Percentiles rank a stretch among this genome's conserved stretches.
phyloP scores from a whole-genome alignment of 2,113 vertebrate species.

The Tachysurus vachellii region DNA sequence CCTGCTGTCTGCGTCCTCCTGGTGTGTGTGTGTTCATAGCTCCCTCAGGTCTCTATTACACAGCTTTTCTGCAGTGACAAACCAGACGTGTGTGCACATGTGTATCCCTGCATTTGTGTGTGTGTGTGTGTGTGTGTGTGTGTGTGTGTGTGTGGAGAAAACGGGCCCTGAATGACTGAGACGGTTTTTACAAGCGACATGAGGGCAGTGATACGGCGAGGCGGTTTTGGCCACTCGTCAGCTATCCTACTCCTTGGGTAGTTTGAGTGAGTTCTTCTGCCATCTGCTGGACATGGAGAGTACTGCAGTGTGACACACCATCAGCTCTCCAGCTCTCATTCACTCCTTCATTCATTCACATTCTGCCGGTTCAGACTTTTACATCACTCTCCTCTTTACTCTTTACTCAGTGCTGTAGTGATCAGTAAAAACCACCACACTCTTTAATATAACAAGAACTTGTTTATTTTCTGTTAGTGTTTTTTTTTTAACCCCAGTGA shows the following conservation, averaged over 20 bases:
- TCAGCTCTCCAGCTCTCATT: neutral
- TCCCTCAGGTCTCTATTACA: neutral
- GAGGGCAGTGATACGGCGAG: conserved; percentile 21
- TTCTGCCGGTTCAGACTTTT: neutral
- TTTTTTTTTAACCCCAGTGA: neutral
- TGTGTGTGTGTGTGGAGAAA: conserved; percentile 11
- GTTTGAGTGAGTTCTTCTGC: neutral
- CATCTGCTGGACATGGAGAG: conserved; percentile 49
- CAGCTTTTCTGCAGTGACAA: neutral
- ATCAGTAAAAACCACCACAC: no score
- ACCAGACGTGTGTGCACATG: neutral
- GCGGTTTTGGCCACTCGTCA: conserved; percentile 54
- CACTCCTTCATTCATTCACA: neutral
- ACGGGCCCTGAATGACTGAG: conserved; percentile 55
- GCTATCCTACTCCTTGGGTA: conserved; percentile 44
- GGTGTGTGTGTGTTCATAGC: neutral
- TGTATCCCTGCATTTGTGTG: neutral
- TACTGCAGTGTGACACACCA: conserved; percentile 32
- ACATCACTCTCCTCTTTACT: neutral
- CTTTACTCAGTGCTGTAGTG: no score
- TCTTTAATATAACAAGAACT: neutral
- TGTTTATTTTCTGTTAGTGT: neutral
- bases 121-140: no score
- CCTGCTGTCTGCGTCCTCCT: neutral
- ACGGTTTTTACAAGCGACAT: conserved; percentile 57